Evolutionary conservation across 30 jellyfish, hydroid and myxozoan genomes (phyloP), one percentile per base, ranked within the genome.

Genomic region (Aurelia sp.): DNA sequence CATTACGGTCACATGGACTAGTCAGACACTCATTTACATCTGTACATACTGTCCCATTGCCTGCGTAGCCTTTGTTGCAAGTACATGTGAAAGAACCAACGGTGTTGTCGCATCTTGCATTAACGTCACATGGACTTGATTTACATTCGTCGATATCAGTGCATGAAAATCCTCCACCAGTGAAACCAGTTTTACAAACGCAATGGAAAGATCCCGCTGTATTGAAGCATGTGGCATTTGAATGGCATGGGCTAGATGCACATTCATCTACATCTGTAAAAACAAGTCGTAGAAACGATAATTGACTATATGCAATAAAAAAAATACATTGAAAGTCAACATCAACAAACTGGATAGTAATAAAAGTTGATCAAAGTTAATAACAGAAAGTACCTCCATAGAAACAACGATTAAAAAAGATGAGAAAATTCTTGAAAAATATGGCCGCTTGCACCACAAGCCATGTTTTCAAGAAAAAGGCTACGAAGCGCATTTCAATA

Each of bases 241-340:
- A 71, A 38, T 78, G 81, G 66, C 99, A 95, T 16, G 48, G 21
- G 11, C 77, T 90, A 41, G 85, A 78, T 15, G 65, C 62, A 58
- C 99, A 95, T 72, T 95, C 99, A 64, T 95, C 87, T 22, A 87
- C 88, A 85, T 95, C 99, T 38, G 97, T 97, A 74, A 97, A 95
- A 59, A 2, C 3, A 44, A 9, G 55, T 44, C 55, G 50, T 38
- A 0, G 50, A 38, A 38, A 38, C 50, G 9, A 7, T 38, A 0
- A 4, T 7, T 4, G 50, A 38, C 3, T 38, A 38, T 38, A 38
- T 38, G 3, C 50, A 8, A 38, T 38, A 38, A 4, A 38, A 38
- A 7, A 7, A 8, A 38, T 38, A 38, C 3, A 38, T 38, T 7
- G 9, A 38, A 4, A 7, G 16, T 44, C 55, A 44, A 16, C 55